These are phyloP conservation scores for Nymphalis urticae DNA, from an alignment of 2,888 invertebrate genomes.

Conservation along the genomic window DNA sequence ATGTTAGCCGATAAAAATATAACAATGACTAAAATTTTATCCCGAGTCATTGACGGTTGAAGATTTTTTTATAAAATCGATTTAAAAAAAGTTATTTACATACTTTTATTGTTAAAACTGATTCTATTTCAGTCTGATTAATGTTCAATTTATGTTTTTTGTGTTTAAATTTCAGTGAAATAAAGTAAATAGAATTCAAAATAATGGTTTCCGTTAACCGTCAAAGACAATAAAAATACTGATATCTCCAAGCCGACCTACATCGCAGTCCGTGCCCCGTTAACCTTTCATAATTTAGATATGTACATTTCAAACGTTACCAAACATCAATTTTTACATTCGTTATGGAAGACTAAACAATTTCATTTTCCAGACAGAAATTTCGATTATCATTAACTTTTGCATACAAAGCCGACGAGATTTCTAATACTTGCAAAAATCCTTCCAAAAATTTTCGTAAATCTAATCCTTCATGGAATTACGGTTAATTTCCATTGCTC, in stretches of 20 bases:
- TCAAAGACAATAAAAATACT: conserved; percentile 25
- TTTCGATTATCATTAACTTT: conserved; percentile 18
- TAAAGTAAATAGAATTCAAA: background rate
- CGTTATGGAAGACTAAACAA: conserved; percentile 42
- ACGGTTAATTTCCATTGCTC: too few species aligned
- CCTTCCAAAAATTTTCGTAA: background rate
- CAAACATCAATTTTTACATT: conserved; percentile 29
- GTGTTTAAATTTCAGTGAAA: background rate
- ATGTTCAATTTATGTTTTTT: too few species aligned
- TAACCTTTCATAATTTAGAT: conserved; percentile 26
- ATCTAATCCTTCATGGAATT: too few species aligned
- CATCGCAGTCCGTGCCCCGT: conserved; percentile 18
- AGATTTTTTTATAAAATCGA: background rate
- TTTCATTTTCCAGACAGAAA: conserved; percentile 27
- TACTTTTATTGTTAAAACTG: too few species aligned
- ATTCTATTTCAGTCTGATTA: too few species aligned
- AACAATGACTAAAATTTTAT: conserved; percentile 71
- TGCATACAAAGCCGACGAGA: conserved; percentile 13
- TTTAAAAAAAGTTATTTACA: too few species aligned
- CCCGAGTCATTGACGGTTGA: conserved; percentile 29
- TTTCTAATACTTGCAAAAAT: conserved; percentile 15
- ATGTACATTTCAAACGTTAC: conserved; percentile 31
- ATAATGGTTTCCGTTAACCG: conserved; percentile 5
- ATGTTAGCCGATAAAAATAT: conserved; percentile 48
- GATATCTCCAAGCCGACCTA: background rate